phyloP scores from a whole-genome alignment of 2,113 vertebrate genomes.

The Mobula birostris region DNA sequence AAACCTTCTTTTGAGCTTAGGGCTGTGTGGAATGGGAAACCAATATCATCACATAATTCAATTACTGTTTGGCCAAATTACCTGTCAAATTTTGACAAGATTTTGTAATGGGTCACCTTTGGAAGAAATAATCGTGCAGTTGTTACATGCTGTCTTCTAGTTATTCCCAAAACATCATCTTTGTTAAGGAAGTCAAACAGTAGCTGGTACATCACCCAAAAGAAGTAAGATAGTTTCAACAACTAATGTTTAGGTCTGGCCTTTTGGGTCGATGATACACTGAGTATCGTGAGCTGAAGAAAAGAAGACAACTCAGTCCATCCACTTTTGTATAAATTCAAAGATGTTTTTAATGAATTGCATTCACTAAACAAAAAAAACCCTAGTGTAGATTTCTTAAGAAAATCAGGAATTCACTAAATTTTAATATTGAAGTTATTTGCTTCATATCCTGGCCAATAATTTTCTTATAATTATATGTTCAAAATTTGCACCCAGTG shows the following conservation, averaged over 20 bases:
- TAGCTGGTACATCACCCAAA: not conserved
- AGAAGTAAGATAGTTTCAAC: not conserved
- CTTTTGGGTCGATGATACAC: not conserved
- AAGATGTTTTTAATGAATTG: not conserved
- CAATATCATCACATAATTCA: too few relatives aligned
- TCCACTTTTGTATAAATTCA: not conserved
- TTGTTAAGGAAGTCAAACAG: not conserved
- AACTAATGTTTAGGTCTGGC: not conserved
- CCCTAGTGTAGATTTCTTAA: not conserved
- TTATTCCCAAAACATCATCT: not conserved
- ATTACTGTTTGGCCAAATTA: not conserved
- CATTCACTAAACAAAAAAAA: not conserved
- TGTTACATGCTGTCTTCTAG: not conserved
- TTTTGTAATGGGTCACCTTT: not conserved
- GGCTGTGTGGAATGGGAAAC: too few relatives aligned
- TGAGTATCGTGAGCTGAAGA: not conserved
- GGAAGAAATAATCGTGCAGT: not conserved
- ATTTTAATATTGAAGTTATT: not conserved
- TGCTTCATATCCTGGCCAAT: not conserved
- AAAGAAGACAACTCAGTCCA: not conserved
- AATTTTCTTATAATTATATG: too few relatives aligned
- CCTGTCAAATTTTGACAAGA: not conserved
- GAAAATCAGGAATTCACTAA: not conserved
- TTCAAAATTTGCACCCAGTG: not conserved
- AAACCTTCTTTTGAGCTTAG: too few relatives aligned